Evolutionary conservation across 2,888 invertebrate species (phyloP).

Genomic region (Agonopterix arenella): DNA sequence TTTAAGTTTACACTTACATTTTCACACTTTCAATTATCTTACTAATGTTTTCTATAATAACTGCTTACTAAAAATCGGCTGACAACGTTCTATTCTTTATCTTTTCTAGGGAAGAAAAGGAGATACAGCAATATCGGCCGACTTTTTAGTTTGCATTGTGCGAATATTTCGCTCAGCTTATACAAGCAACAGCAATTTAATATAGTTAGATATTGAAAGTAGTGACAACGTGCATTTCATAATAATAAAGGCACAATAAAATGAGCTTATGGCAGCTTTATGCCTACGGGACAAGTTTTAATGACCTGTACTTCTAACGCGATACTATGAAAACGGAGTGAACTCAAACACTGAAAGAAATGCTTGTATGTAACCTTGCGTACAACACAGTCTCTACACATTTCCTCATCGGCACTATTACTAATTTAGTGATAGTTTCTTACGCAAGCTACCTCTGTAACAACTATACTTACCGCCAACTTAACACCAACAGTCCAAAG

Average conservation of each 20-base stretch:
- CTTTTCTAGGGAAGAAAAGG: no score
- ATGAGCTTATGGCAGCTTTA: conserved; percentile 61
- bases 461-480: no score
- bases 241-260: conserved; percentile 56
- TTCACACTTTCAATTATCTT: conserved; percentile 17
- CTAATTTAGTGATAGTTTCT: background rate
- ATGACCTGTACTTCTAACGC: conserved; percentile 35
- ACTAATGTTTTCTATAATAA: no score
- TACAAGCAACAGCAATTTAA: no score
- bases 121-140: no score
- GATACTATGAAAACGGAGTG: conserved; percentile 16
- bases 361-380: conserved; percentile 32
- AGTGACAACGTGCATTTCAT: conserved; percentile 22
- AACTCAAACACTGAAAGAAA: conserved; percentile 43
- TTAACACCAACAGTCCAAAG: no score
- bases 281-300: conserved; percentile 44
- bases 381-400: background rate
- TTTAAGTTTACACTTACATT: conserved; percentile 18
- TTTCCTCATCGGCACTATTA: background rate
- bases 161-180: no score
- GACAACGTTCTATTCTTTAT: no score
- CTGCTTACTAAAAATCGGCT: no score
- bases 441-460: no score
- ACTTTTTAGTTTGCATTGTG: no score
- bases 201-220: conserved; percentile 17